phyloP scores from a whole-genome alignment of 1,140 invertebrate species.

The Apolygus lucorum region DNA sequence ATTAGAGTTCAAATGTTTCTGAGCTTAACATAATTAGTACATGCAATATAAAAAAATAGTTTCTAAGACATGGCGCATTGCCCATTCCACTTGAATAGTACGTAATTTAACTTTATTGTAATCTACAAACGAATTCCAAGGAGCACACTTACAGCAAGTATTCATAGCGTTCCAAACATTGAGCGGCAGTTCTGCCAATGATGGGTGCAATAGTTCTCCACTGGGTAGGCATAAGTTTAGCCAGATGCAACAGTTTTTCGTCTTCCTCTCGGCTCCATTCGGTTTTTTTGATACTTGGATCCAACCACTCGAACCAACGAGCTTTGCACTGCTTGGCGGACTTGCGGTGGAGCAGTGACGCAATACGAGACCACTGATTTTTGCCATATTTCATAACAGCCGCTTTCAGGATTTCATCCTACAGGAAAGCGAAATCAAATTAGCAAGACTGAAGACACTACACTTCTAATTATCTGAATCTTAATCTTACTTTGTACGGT shows the following conservation, averaged over 20 bases:
- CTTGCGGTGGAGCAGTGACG: slow-evolving; percentile 94
- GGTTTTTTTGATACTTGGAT: slow-evolving; percentile 99
- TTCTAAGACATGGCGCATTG: too few relatives aligned
- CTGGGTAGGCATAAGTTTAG: slow-evolving; percentile 99
- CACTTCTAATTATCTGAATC: too few relatives aligned
- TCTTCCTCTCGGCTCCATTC: slow-evolving; percentile 99
- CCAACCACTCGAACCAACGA: slow-evolving; percentile 98
- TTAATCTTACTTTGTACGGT: too few relatives aligned
- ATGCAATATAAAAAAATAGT: too few relatives aligned
- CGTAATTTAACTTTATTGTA: too few relatives aligned
- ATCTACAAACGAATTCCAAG: too few relatives aligned
- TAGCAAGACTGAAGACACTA: too few relatives aligned
- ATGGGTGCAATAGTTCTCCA: slow-evolving; percentile 99
- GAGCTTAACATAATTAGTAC: too few relatives aligned
- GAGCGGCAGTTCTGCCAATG: slow-evolving; percentile 95
- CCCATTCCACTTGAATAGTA: too few relatives aligned
- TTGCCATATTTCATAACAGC: slow-evolving; percentile 99
- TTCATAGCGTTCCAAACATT: slow-evolving; percentile 97
- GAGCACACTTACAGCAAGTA: slow-evolving; percentile 77
- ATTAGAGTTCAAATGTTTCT: too few relatives aligned
- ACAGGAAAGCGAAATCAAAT: too few relatives aligned
- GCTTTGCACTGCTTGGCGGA: slow-evolving; percentile 99
- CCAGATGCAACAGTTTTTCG: slow-evolving; percentile 94
- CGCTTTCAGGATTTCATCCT: slow-evolving; percentile 99
- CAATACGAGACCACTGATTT: slow-evolving; percentile 99